Percentiles rank a stretch among this genome's conserved stretches.
phyloP scores from a whole-genome alignment of 2,113 vertebrate genomes.

The Antennarius striatus region DNA sequence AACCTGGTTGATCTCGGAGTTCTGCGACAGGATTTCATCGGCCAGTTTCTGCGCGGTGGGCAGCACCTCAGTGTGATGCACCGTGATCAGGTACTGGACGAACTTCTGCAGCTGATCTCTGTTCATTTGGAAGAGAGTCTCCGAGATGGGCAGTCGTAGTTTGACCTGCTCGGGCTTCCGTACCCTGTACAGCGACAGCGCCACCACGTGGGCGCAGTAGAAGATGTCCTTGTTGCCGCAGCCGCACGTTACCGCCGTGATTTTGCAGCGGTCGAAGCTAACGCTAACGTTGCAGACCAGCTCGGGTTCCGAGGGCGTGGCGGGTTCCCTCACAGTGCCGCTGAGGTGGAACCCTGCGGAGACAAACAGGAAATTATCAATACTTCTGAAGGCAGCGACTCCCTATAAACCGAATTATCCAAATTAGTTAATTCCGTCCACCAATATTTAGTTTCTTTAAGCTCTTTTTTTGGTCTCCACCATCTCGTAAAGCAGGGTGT shows the following conservation, averaged over 20 bases:
- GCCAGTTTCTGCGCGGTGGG: constrained; percentile 96
- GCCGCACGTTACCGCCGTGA: constrained; percentile 97
- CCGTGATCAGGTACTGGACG: constrained; percentile 98
- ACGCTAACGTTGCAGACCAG: constrained; percentile 94
- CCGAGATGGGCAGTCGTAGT: constrained; percentile 97
- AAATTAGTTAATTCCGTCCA: too few relatives aligned
- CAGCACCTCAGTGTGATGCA: constrained; percentile 97
- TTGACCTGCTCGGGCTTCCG: constrained; percentile 97
- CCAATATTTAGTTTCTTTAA: too few relatives aligned
- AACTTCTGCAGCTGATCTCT: constrained; percentile 98
- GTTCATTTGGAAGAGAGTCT: constrained; percentile 99
- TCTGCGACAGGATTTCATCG: constrained; percentile 96
- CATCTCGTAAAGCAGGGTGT: too few relatives aligned
- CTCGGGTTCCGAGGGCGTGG: constrained; percentile 87
- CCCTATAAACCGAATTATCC: too few relatives aligned
- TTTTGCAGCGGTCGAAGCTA: constrained; percentile 99
- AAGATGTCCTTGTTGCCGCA: constrained; percentile 99
- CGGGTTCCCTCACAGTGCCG: constrained; percentile 92
- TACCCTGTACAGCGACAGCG: constrained; percentile 93
- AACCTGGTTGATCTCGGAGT: constrained; percentile 99
- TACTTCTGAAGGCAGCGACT: too few relatives aligned
- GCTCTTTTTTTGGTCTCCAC: too few relatives aligned
- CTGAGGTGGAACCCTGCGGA: constrained; percentile 93
- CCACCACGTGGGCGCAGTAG: constrained; percentile 97
- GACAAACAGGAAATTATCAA: background rate